Percentiles rank a stretch among this genome's conserved stretches.
These are phyloP conservation scores for Drosophila histrio DNA, from an alignment of 2,888 invertebrate genomes.

Conservation along the genomic window DNA sequence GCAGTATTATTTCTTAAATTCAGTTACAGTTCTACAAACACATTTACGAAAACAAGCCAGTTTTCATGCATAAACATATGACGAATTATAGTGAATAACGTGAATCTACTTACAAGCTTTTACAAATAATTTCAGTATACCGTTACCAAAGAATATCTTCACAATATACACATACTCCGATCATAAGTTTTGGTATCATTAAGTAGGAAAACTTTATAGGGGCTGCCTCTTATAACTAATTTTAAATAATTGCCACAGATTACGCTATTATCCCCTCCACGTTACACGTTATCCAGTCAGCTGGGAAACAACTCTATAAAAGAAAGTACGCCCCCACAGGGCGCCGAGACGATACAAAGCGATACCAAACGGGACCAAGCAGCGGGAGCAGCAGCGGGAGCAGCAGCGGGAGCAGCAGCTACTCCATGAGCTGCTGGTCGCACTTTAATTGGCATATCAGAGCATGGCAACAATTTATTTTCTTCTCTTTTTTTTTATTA, in stretches of 20 bases:
- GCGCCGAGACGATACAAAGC: neutral
- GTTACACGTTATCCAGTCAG: conserved; percentile 19
- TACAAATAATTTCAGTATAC: neutral
- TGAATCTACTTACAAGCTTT: neutral
- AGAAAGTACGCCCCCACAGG: conserved; percentile 59
- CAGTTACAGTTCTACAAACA: too few species aligned
- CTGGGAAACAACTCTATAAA: conserved; percentile 25
- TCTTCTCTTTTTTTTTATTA: conserved; percentile 60
- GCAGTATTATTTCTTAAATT: too few species aligned
- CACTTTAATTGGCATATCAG: conserved; percentile 77
- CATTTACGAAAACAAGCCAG: too few species aligned
- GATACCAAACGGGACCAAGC: neutral
- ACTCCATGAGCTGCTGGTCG: conserved; percentile 53
- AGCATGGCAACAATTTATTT: conserved; percentile 52
- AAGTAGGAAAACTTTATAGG: conserved; percentile 13
- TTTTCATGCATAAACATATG: too few species aligned
- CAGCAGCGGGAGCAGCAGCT: conserved; percentile 8
- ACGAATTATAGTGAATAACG: too few species aligned
- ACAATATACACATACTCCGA: neutral
- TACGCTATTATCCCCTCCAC: conserved; percentile 54
- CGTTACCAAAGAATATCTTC: neutral
- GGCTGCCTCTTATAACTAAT: conserved; percentile 59
- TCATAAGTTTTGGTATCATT: conserved; percentile 3
- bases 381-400: neutral
- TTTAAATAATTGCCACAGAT: conserved; percentile 69